A percentile compares a stretch with the other conserved stretches of the same genome.
Evolutionary conservation across 2,888 invertebrate genomes (phyloP).

Genomic region (Plemyria rubiginata): DNA sequence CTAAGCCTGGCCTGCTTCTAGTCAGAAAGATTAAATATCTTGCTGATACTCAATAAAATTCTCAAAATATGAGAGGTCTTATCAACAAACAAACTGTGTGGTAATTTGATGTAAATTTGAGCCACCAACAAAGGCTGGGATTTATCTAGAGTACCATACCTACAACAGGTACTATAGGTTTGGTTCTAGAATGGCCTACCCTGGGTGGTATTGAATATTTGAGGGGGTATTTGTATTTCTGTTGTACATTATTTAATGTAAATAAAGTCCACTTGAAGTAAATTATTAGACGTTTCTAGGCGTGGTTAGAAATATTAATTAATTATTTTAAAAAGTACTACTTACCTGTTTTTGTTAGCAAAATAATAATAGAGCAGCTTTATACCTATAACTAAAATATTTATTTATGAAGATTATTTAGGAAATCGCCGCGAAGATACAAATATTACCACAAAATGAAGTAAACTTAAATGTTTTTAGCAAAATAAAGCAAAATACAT

Average conservation of each 20-base stretch:
- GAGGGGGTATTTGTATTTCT: background rate
- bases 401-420: too few relatives aligned
- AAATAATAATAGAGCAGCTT: too few relatives aligned
- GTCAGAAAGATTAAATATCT: conserved; percentile 17
- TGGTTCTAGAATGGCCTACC: conserved; percentile 16
- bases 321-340: too few relatives aligned
- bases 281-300: background rate
- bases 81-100: conserved; percentile 21
- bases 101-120: conserved; percentile 31
- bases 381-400: too few relatives aligned
- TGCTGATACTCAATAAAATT: conserved; percentile 21
- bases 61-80: conserved; percentile 20
- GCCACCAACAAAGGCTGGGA: conserved; percentile 26
- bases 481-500: too few relatives aligned
- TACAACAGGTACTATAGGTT: background rate
- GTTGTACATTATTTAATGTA: background rate
- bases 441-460: too few relatives aligned
- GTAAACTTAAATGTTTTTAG: too few relatives aligned
- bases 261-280: background rate
- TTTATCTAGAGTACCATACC: conserved; percentile 21
- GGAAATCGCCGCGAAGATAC: too few relatives aligned
- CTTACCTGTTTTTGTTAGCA: too few relatives aligned
- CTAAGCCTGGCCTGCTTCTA: background rate
- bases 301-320: too few relatives aligned
- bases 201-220: conserved; percentile 31